These are phyloP conservation scores for Spheniscus humboldti DNA, from an alignment of 2,797 vertebrate species.

Conservation along the genomic window DNA sequence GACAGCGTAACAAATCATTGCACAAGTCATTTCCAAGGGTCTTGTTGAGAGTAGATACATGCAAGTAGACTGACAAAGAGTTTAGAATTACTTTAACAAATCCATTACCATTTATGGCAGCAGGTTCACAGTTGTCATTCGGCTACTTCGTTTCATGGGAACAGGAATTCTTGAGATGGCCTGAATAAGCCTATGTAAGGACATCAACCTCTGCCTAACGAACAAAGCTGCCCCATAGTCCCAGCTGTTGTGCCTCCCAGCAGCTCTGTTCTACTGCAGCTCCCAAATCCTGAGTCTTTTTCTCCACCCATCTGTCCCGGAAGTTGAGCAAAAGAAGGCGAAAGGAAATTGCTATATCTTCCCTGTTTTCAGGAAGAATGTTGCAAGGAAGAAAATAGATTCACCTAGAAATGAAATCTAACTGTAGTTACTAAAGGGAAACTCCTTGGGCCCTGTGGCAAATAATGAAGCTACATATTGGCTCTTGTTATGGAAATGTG, in stretches of 20 bases:
- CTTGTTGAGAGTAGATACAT: neutral
- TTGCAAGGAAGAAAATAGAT: neutral
- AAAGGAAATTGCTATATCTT: neutral
- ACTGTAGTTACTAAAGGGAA: neutral
- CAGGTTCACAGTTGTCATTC: neutral
- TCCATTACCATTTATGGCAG: constrained; percentile 2
- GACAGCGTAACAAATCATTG: constrained; percentile 41
- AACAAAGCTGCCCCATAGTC: neutral
- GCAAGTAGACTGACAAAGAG: neutral
- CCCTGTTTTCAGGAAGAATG: neutral
- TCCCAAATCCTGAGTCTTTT: neutral
- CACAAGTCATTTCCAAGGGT: neutral
- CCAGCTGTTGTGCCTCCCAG: neutral
- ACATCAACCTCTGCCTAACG: neutral
- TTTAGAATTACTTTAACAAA: neutral
- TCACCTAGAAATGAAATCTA: neutral
- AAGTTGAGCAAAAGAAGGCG: neutral
- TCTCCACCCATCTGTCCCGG: neutral
- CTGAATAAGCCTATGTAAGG: neutral
- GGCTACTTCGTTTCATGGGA: neutral
- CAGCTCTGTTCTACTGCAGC: neutral
- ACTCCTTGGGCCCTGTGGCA: neutral
- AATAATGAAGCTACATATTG: neutral
- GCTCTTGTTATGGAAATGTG: neutral
- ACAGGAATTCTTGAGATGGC: neutral